Conservation (phyloP, 2,113 vertebrate genomes). For the Nothocercus nigrocapillus region DNA sequence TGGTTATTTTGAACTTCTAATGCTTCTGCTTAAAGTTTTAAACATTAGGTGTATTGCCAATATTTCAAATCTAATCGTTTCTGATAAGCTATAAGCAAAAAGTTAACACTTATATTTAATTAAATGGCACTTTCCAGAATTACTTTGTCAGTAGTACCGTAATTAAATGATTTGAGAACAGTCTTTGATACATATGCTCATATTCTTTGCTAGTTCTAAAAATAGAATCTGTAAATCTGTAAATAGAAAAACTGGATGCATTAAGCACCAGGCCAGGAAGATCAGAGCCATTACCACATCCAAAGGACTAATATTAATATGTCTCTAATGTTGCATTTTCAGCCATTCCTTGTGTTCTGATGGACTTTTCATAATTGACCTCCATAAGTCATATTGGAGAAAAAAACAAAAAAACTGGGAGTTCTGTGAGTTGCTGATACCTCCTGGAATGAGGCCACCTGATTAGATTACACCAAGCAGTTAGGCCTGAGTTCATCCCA, state of each 20-base stretch:
- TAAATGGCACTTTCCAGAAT: slow-evolving; percentile 65
- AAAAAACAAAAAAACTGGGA: neutral
- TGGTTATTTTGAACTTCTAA: slow-evolving; percentile 36
- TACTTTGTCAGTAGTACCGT: neutral
- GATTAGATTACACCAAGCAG: slow-evolving; percentile 26
- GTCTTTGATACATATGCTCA: slow-evolving; percentile 12
- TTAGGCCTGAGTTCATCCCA: slow-evolving; percentile 36
- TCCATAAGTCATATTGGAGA: neutral
- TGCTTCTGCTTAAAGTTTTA: neutral
- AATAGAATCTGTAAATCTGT: slow-evolving; percentile 49
- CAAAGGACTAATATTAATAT: slow-evolving; percentile 39
- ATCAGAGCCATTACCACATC: slow-evolving; percentile 38
- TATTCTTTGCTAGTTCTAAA: slow-evolving; percentile 48
- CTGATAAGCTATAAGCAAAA: slow-evolving; percentile 52
- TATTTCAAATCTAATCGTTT: slow-evolving; percentile 55
- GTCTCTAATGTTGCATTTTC: slow-evolving; percentile 57
- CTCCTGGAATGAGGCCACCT: slow-evolving; percentile 47
- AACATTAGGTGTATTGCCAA: neutral
- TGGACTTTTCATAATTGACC: slow-evolving; percentile 58
- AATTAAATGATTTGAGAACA: slow-evolving; percentile 8
- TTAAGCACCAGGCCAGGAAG: slow-evolving; percentile 24
- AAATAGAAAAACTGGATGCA: slow-evolving; percentile 35
- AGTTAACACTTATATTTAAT: slow-evolving; percentile 53
- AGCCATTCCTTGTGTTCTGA: slow-evolving; percentile 52
- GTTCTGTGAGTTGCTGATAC: slow-evolving; percentile 49